Evolutionary conservation across 2,113 vertebrate species (phyloP).

Genomic region (Peromyscus maniculatus): DNA sequence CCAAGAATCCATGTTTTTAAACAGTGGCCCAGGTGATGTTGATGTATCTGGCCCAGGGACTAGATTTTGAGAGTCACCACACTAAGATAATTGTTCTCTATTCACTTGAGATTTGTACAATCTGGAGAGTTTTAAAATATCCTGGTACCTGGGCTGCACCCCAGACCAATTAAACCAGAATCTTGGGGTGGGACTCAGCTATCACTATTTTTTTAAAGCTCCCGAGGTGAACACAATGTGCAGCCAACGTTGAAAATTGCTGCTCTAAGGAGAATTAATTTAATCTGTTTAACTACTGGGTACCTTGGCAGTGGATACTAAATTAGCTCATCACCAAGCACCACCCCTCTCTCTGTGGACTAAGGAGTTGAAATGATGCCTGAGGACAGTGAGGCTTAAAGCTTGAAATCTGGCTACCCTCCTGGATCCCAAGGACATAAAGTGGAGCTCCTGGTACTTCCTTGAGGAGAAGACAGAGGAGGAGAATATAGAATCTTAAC

Average conservation of each 20-base stretch:
- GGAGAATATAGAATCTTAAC: not conserved
- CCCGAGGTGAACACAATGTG: slow-evolving; percentile 77
- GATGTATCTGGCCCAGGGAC: not conserved
- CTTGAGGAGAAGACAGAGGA: not conserved
- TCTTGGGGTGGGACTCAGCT: slow-evolving; percentile 74
- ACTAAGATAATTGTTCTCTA: not conserved
- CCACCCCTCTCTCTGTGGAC: slow-evolving; percentile 59
- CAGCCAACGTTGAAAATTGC: slow-evolving; percentile 75
- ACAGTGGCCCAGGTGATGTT: not conserved
- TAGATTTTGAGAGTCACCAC: not conserved
- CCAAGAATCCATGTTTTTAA: not conserved
- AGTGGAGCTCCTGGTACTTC: not conserved
- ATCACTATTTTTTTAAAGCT: slow-evolving; percentile 69
- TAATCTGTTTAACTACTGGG: slow-evolving; percentile 77
- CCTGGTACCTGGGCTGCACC: not conserved
- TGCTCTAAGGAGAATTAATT: slow-evolving; percentile 79
- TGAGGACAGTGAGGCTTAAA: not conserved
- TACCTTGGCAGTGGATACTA: slow-evolving; percentile 72
- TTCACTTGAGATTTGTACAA: not conserved
- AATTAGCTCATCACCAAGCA: slow-evolving; percentile 60
- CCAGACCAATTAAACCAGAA: slow-evolving; percentile 75
- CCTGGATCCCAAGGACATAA: not conserved
- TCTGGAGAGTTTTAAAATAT: slow-evolving; percentile 54
- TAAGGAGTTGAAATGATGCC: not conserved
- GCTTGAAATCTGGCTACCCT: not conserved